Conservation (phyloP, 2,113 vertebrate genomes). For the Sphyrna mokarran region DNA sequence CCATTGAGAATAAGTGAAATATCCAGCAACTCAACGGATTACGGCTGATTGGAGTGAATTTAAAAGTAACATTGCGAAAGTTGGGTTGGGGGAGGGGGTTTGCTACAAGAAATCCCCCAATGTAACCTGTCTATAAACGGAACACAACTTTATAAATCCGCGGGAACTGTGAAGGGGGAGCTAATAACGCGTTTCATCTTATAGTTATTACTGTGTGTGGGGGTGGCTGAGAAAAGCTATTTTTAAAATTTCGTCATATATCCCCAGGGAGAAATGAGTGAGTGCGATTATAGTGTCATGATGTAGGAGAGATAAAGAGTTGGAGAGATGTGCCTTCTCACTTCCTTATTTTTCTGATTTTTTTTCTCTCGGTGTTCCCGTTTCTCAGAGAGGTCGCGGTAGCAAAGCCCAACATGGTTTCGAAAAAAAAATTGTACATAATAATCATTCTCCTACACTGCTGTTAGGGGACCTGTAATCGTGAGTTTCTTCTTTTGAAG, state of each 20-base stretch:
- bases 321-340: background rate
- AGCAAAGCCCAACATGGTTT: background rate
- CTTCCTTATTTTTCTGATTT: background rate
- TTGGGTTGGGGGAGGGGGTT: too few species aligned
- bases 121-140: background rate
- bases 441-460: background rate
- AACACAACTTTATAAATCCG: background rate
- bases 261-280: conserved; percentile 1
- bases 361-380: background rate
- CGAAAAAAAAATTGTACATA: background rate
- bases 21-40: background rate
- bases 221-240: background rate
- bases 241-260: background rate
- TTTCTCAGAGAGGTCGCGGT: background rate
- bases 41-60: background rate
- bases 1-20: background rate
- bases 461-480: background rate
- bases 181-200: background rate
- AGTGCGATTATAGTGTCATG: background rate
- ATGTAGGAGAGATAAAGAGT: background rate
- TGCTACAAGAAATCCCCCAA: background rate
- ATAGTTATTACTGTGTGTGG: background rate
- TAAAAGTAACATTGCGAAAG: background rate
- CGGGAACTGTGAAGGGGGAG: background rate
- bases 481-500: background rate